These are phyloP conservation scores for Hydra vulgaris DNA, from an alignment of 30 jellyfish, hydroid and myxozoan genomes.

Conservation along the genomic window DNA sequence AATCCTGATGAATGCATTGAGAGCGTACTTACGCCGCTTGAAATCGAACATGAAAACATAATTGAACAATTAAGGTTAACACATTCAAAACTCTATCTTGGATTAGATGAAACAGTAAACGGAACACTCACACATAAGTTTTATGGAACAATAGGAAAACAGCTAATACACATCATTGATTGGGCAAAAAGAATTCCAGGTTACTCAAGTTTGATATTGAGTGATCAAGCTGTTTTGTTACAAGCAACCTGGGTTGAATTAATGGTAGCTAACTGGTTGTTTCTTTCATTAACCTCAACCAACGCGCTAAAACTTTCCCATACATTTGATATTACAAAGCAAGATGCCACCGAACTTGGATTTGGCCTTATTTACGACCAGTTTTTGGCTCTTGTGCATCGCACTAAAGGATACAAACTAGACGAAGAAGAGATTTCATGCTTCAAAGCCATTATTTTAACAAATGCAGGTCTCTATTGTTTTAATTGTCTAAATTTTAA, in stretches of 20 bases:
- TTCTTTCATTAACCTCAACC: conserved; percentile 30
- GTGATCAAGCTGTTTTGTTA: conserved; percentile 76
- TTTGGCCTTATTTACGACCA: conserved; percentile 56
- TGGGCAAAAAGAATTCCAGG: conserved; percentile 97
- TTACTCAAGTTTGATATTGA: conserved; percentile 50
- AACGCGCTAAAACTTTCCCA: conserved; percentile 44
- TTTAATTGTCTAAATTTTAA: too few species aligned
- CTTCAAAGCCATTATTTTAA: conserved; percentile 71
- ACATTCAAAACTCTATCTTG: conserved; percentile 15
- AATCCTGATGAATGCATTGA: conserved; percentile 54
- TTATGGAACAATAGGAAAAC: conserved; percentile 51
- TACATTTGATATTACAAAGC: conserved; percentile 33
- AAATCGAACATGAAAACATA: conserved; percentile 63
- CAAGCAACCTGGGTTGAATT: conserved; percentile 93
- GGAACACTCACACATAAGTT: conserved; percentile 44
- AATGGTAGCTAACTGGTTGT: conserved; percentile 73
- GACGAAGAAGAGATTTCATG: conserved; percentile 87
- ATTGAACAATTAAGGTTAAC: conserved; percentile 32
- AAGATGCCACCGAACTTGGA: conserved; percentile 32
- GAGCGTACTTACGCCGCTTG: conserved; percentile 44
- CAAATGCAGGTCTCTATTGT: conserved; percentile 98
- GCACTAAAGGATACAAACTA: conserved; percentile 54
- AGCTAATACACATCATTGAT: conserved; percentile 66
- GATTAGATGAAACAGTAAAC: conserved; percentile 2
- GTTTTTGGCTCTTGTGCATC: conserved; percentile 35